A percentile compares a stretch with the other conserved stretches of the same genome.
Evolutionary conservation across 2,888 invertebrate species (phyloP).

Genomic region (Bombylius major): DNA sequence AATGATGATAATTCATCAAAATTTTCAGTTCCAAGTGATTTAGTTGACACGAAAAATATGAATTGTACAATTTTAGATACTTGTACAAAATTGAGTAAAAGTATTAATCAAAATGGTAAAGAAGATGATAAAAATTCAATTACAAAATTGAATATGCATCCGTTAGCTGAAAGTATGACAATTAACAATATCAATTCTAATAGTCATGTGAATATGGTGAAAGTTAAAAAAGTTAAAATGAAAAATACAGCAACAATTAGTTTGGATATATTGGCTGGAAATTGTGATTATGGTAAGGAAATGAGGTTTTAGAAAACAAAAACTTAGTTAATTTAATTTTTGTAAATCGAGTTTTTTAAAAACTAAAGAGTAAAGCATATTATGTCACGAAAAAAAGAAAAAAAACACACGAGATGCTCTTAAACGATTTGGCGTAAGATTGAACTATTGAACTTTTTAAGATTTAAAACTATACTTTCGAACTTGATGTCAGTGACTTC

Average conservation of each 20-base stretch:
- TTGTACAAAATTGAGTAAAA: not conserved
- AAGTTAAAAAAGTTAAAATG: conserved; percentile 28
- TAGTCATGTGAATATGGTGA: conserved; percentile 29
- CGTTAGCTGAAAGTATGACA: conserved; percentile 18
- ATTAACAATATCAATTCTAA: conserved; percentile 26
- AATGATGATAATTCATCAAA: not conserved
- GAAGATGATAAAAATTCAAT: conserved; percentile 14
- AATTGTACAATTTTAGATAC: not conserved
- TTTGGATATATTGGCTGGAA: conserved; percentile 28
- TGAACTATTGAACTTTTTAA: too few species aligned
- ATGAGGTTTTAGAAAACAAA: not conserved
- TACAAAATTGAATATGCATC: conserved; percentile 13
- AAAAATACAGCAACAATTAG: conserved; percentile 33
- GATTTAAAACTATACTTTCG: too few species aligned
- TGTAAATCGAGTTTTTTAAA: too few species aligned
- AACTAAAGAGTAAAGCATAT: too few species aligned
- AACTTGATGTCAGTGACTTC: too few species aligned
- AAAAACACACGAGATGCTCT: too few species aligned
- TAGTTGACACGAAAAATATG: not conserved
- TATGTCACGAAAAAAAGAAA: too few species aligned
- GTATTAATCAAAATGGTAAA: not conserved
- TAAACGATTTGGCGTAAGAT: too few species aligned
- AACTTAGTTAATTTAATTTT: not conserved
- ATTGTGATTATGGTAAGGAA: conserved; percentile 22
- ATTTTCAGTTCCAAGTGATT: not conserved